A percentile compares a stretch with the other conserved stretches of the same genome.
Evolutionary conservation across 1,140 invertebrate genomes (phyloP).

Genomic region (Leptinotarsa defecta): DNA sequence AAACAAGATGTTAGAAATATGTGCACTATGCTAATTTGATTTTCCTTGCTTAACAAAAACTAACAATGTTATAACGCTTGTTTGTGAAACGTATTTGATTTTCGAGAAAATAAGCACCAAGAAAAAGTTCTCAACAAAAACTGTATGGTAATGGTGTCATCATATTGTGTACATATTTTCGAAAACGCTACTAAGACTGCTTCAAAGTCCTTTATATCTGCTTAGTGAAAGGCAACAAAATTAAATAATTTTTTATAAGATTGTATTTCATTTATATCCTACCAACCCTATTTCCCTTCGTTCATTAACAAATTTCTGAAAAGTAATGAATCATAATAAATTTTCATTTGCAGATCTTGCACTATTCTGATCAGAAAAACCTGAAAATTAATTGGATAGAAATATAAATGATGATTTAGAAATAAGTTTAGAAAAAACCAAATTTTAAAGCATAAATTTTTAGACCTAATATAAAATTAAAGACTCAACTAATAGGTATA

Average conservation of each 20-base stretch:
- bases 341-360: no score
- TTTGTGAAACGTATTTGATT: constrained; percentile 24
- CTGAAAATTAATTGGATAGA: no score
- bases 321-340: no score
- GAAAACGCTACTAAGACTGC: constrained; percentile 45
- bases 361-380: no score
- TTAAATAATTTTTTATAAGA: constrained; percentile 43
- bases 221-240: constrained; percentile 46
- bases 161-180: constrained; percentile 42
- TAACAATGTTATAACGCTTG: constrained; percentile 28
- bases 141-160: constrained; percentile 32
- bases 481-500: no score
- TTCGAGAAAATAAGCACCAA: constrained; percentile 34
- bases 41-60: constrained; percentile 34
- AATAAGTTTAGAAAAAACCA: no score
- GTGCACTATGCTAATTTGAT: constrained; percentile 30
- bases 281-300: no score
- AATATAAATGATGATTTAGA: no score
- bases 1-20: constrained; percentile 30
- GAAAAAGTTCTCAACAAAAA: constrained; percentile 33
- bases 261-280: no score
- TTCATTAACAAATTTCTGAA: no score
- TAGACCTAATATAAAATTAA: no score
- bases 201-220: constrained; percentile 47
- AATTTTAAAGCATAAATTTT: no score